A percentile compares a stretch with the other conserved stretches of the same genome.
Evolutionary conservation across 2,113 vertebrate species (phyloP).

Genomic region (Garra rufa): DNA sequence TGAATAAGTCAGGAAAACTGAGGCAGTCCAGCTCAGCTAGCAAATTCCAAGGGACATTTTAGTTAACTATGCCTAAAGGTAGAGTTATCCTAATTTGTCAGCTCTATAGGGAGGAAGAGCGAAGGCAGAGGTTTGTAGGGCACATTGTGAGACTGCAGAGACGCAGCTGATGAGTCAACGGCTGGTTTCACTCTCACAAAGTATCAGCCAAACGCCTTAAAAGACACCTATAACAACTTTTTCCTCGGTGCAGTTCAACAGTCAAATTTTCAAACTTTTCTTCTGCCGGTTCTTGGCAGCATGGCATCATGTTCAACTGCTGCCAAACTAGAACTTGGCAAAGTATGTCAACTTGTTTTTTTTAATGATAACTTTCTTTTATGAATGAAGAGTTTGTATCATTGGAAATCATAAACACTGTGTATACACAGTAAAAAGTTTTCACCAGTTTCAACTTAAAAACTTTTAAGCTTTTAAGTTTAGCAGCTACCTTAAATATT

Average conservation of each 20-base stretch:
- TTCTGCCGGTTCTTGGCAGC: neutral
- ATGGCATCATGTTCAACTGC: neutral
- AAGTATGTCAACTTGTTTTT: neutral
- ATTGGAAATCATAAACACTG: neutral
- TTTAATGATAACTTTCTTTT: neutral
- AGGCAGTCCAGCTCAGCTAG: neutral
- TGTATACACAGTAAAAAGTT: too few relatives aligned
- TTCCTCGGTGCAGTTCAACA: neutral
- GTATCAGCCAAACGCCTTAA: slow-evolving; percentile 12
- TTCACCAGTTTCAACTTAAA: too few relatives aligned
- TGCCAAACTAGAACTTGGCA: slow-evolving; percentile 12
- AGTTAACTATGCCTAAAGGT: slow-evolving; percentile 19
- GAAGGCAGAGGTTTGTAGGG: slow-evolving; percentile 37
- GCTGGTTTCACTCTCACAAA: slow-evolving; percentile 19
- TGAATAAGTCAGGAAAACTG: slow-evolving; percentile 9
- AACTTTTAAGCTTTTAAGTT: too few relatives aligned
- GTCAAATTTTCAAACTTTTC: neutral
- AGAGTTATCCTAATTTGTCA: slow-evolving; percentile 10
- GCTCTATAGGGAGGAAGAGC: neutral
- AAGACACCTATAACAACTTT: slow-evolving; percentile 9
- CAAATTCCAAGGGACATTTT: slow-evolving; percentile 19
- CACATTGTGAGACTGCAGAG: slow-evolving; percentile 17
- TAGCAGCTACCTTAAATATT: too few relatives aligned
- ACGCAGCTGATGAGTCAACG: slow-evolving; percentile 8
- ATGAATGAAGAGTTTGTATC: slow-evolving; percentile 2